Conservation (phyloP, 2,888 invertebrate species). For the Nyleta sp. region DNA sequence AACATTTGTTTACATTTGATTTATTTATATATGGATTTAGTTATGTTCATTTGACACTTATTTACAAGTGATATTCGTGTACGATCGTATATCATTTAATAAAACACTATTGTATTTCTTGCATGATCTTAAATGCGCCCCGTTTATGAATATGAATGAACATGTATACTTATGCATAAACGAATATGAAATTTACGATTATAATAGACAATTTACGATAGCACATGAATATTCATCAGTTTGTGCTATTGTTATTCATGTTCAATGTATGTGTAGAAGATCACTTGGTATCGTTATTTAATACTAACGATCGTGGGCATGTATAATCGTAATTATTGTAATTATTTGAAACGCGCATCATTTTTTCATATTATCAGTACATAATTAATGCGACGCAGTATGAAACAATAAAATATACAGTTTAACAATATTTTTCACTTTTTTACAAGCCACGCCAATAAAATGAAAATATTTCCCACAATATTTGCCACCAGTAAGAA, state of each 20-base stretch:
- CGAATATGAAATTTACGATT: slow-evolving; percentile 53
- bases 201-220: slow-evolving; percentile 53
- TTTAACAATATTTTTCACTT: no score
- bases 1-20: no score
- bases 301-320: slow-evolving; percentile 19
- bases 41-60: no score
- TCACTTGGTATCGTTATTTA: slow-evolving; percentile 19
- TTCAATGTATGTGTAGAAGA: slow-evolving; percentile 34
- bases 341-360: background rate
- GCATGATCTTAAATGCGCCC: slow-evolving; percentile 50
- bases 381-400: no score
- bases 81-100: slow-evolving; percentile 32
- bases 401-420: no score
- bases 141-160: slow-evolving; percentile 57
- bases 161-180: slow-evolving; percentile 51
- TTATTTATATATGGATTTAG: no score
- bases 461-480: no score
- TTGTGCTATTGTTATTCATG: slow-evolving; percentile 49
- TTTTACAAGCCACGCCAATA: no score
- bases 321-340: background rate
- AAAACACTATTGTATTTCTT: slow-evolving; percentile 40
- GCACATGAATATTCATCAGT: slow-evolving; percentile 43
- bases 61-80: slow-evolving; percentile 9
- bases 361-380: no score
- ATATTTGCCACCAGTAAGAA: no score